These are phyloP conservation scores for Arctocebus calabarensis DNA, from an alignment of 2,797 vertebrate genomes.

Conservation along the genomic window DNA sequence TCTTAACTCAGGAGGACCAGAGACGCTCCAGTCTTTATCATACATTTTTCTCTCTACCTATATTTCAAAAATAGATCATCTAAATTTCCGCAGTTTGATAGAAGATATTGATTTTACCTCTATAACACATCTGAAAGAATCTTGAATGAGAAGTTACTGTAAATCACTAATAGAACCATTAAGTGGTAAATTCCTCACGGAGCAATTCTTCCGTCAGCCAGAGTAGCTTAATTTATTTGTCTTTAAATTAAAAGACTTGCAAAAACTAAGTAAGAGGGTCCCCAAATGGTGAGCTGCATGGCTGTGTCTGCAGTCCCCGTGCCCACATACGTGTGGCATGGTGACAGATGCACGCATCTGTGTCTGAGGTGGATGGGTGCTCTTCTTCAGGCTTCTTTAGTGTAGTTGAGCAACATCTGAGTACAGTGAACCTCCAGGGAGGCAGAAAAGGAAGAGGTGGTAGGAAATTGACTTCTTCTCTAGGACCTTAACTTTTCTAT, in stretches of 20 bases:
- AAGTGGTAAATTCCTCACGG: slow-evolving; percentile 56
- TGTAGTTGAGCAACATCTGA: not conserved
- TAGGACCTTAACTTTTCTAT: not conserved
- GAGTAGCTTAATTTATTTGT: slow-evolving; percentile 65
- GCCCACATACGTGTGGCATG: not conserved
- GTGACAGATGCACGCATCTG: not conserved
- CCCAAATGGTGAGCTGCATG: not conserved
- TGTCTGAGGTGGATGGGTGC: not conserved
- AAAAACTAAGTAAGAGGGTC: not conserved
- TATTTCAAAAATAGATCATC: slow-evolving; percentile 53
- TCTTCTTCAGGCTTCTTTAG: not conserved
- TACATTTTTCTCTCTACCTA: not conserved
- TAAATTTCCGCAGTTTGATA: slow-evolving; percentile 52
- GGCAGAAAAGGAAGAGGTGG: not conserved
- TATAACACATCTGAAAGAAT: slow-evolving; percentile 66
- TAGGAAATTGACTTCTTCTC: not conserved
- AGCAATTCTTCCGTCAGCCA: slow-evolving; percentile 51
- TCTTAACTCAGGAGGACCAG: not conserved
- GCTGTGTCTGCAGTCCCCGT: not conserved
- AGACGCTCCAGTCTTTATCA: slow-evolving; percentile 19
- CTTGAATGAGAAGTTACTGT: slow-evolving; percentile 69
- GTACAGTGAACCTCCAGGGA: not conserved
- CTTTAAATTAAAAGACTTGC: slow-evolving; percentile 66
- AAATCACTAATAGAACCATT: slow-evolving; percentile 66
- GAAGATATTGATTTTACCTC: slow-evolving; percentile 71